Evolutionary conservation across 1,140 invertebrate species (phyloP).

Genomic region (Apis cerana): DNA sequence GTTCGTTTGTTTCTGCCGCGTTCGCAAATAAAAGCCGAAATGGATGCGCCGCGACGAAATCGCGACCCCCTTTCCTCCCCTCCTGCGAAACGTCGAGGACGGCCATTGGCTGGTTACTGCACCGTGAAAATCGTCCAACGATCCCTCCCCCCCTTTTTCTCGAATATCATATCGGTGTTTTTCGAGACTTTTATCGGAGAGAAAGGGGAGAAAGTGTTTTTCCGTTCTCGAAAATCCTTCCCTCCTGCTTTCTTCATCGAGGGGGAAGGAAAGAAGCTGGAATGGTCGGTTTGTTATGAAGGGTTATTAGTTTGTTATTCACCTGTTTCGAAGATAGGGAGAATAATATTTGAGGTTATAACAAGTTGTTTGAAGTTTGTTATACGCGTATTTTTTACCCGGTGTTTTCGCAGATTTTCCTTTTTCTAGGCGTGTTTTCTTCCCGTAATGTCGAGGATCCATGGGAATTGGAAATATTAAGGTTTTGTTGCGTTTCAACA

Average conservation of each 20-base stretch:
- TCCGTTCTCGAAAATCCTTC: background rate
- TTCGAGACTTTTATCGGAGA: background rate
- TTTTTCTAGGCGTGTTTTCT: no score
- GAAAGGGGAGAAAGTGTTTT: background rate
- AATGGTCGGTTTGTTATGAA: background rate
- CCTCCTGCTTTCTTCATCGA: background rate
- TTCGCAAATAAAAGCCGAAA: conserved; percentile 67
- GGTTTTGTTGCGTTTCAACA: no score
- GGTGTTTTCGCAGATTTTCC: background rate
- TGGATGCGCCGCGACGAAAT: conserved; percentile 47
- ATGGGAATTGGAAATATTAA: no score
- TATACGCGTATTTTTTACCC: background rate
- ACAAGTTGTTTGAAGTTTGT: background rate
- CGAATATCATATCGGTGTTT: background rate
- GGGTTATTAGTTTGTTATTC: background rate
- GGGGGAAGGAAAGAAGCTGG: background rate
- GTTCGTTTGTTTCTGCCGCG: conserved; percentile 71
- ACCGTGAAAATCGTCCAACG: background rate
- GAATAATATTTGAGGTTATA: background rate
- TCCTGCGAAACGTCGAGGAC: background rate
- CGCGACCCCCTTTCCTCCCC: background rate
- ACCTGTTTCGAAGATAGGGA: background rate
- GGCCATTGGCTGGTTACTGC: background rate
- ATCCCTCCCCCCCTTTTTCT: background rate
- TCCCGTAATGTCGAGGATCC: no score